These are phyloP conservation scores for Anabas testudineus DNA, from an alignment of 2,797 vertebrate genomes.

Conservation along the genomic window DNA sequence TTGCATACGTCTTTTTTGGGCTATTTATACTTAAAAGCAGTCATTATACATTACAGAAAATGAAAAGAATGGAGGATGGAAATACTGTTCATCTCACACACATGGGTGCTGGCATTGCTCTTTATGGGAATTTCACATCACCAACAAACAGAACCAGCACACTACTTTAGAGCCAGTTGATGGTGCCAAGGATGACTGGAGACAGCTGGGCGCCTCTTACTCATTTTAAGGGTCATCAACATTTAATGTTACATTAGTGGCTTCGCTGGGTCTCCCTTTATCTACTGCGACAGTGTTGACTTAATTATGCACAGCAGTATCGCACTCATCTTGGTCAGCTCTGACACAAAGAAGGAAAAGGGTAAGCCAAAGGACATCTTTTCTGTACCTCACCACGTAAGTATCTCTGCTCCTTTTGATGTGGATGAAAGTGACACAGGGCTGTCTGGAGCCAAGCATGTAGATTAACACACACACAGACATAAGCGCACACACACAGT, in stretches of 20 bases:
- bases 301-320: conserved; percentile 76
- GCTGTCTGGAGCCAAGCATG: conserved; percentile 25
- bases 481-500: not conserved
- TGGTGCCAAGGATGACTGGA: conserved; percentile 73
- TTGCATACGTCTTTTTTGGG: conserved; percentile 10
- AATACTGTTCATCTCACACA: not conserved
- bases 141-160: conserved; percentile 43
- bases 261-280: conserved; percentile 73
- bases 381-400: conserved; percentile 33
- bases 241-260: conserved; percentile 80
- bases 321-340: conserved; percentile 54
- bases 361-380: conserved; percentile 19
- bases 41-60: conserved; percentile 15
- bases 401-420: conserved; percentile 64
- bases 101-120: not conserved
- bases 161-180: conserved; percentile 60
- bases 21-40: conserved; percentile 14
- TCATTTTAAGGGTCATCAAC: conserved; percentile 82
- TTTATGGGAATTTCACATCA: conserved; percentile 51
- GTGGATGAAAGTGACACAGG: conserved; percentile 68
- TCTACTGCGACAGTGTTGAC: conserved; percentile 77
- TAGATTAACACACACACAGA: conserved; percentile 49
- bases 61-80: conserved; percentile 14
- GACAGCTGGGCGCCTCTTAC: conserved; percentile 76
- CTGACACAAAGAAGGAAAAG: conserved; percentile 46